Conservation (phyloP, 2,797 vertebrate species). For the Choloepus didactylus region DNA sequence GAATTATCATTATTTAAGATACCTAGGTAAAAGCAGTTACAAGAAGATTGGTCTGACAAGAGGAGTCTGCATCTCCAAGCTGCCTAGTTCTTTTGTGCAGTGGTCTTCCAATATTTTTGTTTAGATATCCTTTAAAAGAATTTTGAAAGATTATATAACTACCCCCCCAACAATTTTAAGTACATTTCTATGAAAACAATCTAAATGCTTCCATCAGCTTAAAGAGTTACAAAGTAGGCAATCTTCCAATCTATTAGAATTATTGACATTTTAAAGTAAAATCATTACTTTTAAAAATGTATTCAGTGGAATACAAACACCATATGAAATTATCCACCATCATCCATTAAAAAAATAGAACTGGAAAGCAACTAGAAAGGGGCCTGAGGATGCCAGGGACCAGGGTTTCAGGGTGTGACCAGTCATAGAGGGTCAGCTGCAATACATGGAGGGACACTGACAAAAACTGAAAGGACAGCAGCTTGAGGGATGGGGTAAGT, state of each 20-base stretch:
- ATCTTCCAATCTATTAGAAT: not conserved
- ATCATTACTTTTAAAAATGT: not conserved
- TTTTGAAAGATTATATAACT: not conserved
- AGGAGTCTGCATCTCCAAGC: not conserved
- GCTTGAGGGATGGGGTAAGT: too few species aligned
- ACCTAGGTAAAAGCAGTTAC: not conserved
- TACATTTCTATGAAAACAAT: slow-evolving; percentile 15
- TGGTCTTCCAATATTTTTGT: not conserved
- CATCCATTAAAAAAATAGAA: not conserved
- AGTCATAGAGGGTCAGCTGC: too few species aligned
- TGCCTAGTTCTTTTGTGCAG: not conserved
- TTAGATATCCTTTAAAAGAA: not conserved
- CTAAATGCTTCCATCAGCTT: not conserved
- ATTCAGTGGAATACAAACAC: not conserved
- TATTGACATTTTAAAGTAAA: slow-evolving; percentile 11
- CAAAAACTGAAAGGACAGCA: too few species aligned
- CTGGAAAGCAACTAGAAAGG: too few species aligned
- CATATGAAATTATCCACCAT: not conserved
- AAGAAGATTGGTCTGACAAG: not conserved
- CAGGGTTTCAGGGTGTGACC: too few species aligned
- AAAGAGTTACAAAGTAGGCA: not conserved
- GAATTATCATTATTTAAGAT: not conserved
- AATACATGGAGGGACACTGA: too few species aligned
- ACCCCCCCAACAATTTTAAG: not conserved
- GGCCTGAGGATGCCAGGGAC: too few species aligned